These are phyloP conservation scores for Andrena trimmerana DNA, from an alignment of 2,888 invertebrate species.

Conservation along the genomic window DNA sequence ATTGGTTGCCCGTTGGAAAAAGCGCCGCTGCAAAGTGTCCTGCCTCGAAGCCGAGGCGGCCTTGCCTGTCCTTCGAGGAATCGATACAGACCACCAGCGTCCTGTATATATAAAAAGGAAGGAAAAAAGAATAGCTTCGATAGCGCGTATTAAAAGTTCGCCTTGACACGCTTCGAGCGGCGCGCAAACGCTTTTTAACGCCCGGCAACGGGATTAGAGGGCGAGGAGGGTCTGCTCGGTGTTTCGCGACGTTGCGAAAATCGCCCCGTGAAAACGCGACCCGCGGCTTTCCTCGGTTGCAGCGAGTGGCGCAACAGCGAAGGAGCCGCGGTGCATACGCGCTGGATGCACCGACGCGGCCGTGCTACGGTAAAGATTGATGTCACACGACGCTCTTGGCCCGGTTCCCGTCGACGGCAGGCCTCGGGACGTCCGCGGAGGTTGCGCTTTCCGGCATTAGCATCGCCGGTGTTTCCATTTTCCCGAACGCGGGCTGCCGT, in stretches of 20 bases:
- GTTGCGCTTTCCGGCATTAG: not conserved
- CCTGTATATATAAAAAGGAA: slow-evolving; percentile 6
- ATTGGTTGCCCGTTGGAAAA: not conserved
- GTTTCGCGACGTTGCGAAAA: slow-evolving; percentile 27
- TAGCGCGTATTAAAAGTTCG: slow-evolving; percentile 52
- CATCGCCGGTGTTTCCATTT: not conserved
- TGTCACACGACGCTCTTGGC: slow-evolving; percentile 82
- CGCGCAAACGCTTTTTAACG: slow-evolving; percentile 15
- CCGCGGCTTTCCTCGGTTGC: slow-evolving; percentile 35
- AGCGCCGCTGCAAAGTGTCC: not conserved
- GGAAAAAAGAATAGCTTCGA: slow-evolving; percentile 22
- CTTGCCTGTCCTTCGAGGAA: slow-evolving; percentile 37
- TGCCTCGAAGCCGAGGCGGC: not conserved
- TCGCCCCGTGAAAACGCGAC: slow-evolving; percentile 19
- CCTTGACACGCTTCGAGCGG: slow-evolving; percentile 54
- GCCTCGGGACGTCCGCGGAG: slow-evolving; percentile 5
- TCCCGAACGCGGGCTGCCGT: not conserved
- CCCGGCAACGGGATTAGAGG: slow-evolving; percentile 44
- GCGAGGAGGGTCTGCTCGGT: slow-evolving; percentile 2
- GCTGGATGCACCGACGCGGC: slow-evolving; percentile 44
- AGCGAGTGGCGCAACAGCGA: slow-evolving; percentile 59
- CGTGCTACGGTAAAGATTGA: slow-evolving; percentile 76
- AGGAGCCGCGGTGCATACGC: slow-evolving; percentile 48
- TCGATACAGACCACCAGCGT: slow-evolving; percentile 25
- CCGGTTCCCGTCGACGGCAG: slow-evolving; percentile 76